Conservation (phyloP, 1,140 invertebrate genomes). For the Temnothorax nylanderi region DNA sequence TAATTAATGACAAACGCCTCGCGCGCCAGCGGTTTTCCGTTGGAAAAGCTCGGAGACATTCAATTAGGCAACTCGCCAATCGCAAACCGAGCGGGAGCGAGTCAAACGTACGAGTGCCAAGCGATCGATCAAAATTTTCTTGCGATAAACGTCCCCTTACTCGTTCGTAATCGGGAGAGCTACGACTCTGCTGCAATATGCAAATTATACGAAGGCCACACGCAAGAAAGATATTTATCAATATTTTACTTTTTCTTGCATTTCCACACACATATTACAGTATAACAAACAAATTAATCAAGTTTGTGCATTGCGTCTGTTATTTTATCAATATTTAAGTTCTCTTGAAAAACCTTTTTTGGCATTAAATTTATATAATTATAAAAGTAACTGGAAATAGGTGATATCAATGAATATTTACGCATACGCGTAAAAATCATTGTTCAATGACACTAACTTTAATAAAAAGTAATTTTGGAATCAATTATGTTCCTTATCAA, state of each 20-base stretch:
- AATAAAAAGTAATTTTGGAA: neutral
- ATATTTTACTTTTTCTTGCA: constrained; percentile 27
- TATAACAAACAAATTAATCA: constrained; percentile 4
- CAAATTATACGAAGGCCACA: constrained; percentile 27
- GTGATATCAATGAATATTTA: neutral
- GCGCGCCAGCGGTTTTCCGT: constrained; percentile 54
- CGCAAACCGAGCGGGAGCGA: constrained; percentile 56
- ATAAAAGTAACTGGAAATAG: neutral
- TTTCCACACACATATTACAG: neutral
- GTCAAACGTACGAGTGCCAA: constrained; percentile 67
- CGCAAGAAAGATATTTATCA: constrained; percentile 40
- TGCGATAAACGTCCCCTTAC: constrained; percentile 40
- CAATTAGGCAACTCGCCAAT: constrained; percentile 74
- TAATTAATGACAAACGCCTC: constrained; percentile 66
- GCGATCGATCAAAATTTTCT: constrained; percentile 67
- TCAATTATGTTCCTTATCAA: neutral
- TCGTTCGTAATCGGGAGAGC: constrained; percentile 36
- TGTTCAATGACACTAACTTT: neutral
- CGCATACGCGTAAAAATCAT: neutral
- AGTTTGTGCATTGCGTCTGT: neutral
- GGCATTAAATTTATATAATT: neutral
- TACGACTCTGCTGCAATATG: constrained; percentile 28
- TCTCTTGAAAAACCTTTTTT: neutral
- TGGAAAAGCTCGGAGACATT: constrained; percentile 70
- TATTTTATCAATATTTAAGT: neutral